Base-by-base conservation (phyloP, 2,113 vertebrate species). In the Zosterops borbonicus region DNA sequence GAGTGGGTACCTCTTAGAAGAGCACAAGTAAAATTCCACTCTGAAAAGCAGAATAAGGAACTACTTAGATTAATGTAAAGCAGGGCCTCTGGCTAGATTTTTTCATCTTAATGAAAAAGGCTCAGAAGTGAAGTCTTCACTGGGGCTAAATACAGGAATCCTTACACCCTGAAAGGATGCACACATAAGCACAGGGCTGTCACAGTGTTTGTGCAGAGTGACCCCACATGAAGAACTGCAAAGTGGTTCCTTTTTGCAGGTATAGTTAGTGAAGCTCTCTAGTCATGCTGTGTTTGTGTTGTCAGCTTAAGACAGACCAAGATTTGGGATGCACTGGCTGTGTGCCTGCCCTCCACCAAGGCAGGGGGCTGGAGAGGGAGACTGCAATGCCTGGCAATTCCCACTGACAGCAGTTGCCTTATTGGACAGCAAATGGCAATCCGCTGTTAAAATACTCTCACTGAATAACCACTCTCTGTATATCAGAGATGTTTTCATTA, bases 131-230 rank as follows among this genome's bases (percentile, higher is more conserved):
- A 50, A 35, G 25, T 25, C 31, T 73, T 85, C 37, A 23, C 62
- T 10, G 6, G 13, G 12, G 8, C 20, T 62, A 5, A 68, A 20
- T 20, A 37, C 8, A 49, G 49, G 69, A 83, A 83, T 56, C 18
- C 28, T 7, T 7, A 9, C 7, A 8, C n/a, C 53, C 42, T 49
- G n/a, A 37, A 47, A 64, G 31, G 27, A 35, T 55, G 25, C 14
- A 17, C 2, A 1, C 23, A 7, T 0, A 17, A 53, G 9, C 46
- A 62, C 15, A 33, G 41, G 9, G 13, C 41, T 73, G 21, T 7
- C 53, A 12, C 28, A 6, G 8, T 0, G 0, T 41, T 73, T 47
- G 22, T 62, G 59, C 35, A 14, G 15, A 46, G 31, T 12, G 5
- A 59, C 12, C 5, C 49, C 8, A 13, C 0, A 1, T 1, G 22